Evolutionary conservation across 1,140 invertebrate species (phyloP), one percentile per base, ranked within the genome.

Genomic region (Oedothorax gibbosus): DNA sequence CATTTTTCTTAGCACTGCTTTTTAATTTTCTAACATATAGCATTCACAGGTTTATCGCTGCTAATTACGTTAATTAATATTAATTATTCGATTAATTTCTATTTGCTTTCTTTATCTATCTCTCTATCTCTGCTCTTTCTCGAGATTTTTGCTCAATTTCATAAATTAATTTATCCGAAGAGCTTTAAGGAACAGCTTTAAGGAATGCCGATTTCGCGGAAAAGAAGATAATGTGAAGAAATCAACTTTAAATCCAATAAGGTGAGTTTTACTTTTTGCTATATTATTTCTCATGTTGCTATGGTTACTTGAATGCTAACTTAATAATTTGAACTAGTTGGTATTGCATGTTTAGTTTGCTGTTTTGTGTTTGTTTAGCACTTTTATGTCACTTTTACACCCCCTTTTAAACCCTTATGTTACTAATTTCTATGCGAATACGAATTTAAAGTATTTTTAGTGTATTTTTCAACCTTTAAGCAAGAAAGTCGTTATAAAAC

Each of bases 61-160:
- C 72, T 84, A 75, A 66, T 66, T 75, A 57, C 21, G 18, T 79
- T 79, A 65, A 68, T 66, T 66, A 66, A 56, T 75, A 35, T 50
- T 66, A 35, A 35, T 35, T 35, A 35, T 50, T 83, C 51, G 15
- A 35, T 82, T 62, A 72, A 64, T 66, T 76, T 84, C 72, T 84
- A n/a, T 84, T 72, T 84, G 81, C 81, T 84, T 84, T 84, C 64
- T 84, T 82, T 73, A 54, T 81, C 78, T 81, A 35, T 82, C 69
- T 35, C 35, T 35, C 62, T 84, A 57, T 84, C 72, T 84, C 54
- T 72, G 81, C 81, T 84, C 81, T 83, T 75, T 82, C 69, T 84
- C 64, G 65, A 64, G 69, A 73, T 21, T 84, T 71, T 84, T 84
- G 69, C 73, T 84, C 56, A 84, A 51, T 73, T 76, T 75, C 71